Conservation (phyloP, 2,888 invertebrate genomes). For the Pyrrhia umbra region DNA sequence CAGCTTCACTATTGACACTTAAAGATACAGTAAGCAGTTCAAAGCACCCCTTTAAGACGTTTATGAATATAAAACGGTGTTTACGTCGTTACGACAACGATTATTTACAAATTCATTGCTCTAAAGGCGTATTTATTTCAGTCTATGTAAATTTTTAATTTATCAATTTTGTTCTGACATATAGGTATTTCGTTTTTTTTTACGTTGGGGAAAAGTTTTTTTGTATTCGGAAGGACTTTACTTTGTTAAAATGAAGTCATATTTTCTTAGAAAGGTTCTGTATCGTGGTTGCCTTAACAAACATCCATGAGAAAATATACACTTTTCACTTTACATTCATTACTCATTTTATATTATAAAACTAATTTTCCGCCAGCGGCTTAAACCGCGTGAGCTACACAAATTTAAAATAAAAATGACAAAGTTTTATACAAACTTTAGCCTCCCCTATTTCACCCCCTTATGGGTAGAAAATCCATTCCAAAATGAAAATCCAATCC, state of each 20-base stretch:
- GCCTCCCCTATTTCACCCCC: too few species aligned
- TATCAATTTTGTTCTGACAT: background rate
- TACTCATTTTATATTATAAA: too few species aligned
- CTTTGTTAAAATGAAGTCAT: background rate
- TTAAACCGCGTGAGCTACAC: too few species aligned
- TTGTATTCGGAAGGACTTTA: too few species aligned
- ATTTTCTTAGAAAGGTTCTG: background rate
- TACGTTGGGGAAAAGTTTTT: background rate
- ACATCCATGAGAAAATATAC: too few species aligned
- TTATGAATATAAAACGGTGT: slow-evolving; percentile 47
- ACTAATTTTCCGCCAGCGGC: too few species aligned
- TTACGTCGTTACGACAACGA: slow-evolving; percentile 31
- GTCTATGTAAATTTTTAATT: slow-evolving; percentile 19
- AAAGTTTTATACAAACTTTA: too few species aligned
- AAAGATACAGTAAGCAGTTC: slow-evolving; percentile 34
- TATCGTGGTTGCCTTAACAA: too few species aligned
- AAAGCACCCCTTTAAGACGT: slow-evolving; percentile 21
- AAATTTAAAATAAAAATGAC: too few species aligned
- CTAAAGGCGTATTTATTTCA: slow-evolving; percentile 23
- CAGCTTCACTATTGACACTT: slow-evolving; percentile 19
- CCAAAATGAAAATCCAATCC: too few species aligned
- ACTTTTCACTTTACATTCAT: too few species aligned
- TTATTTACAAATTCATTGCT: slow-evolving; percentile 23
- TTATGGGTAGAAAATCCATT: too few species aligned
- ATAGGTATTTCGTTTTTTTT: background rate